phyloP scores from a whole-genome alignment of 2,888 invertebrate species.

The Hemithea aestivaria region DNA sequence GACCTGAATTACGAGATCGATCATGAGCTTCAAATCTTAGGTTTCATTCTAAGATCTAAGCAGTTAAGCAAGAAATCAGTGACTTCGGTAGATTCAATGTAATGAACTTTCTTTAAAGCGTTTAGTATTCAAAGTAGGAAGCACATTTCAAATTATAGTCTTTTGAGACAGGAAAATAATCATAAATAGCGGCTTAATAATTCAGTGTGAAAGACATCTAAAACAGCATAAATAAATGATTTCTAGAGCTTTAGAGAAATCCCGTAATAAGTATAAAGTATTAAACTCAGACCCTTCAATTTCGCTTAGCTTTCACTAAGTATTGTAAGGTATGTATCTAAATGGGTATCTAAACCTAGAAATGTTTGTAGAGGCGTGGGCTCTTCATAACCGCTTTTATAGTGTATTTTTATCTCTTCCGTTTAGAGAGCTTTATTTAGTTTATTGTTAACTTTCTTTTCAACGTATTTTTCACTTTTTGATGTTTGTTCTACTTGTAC shows the following conservation, averaged over 20 bases:
- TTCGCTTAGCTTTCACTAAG: conserved; percentile 60
- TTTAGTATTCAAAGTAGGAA: too few relatives aligned
- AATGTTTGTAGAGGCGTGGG: conserved; percentile 25
- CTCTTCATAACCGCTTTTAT: conserved; percentile 17
- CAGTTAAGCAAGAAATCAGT: too few relatives aligned
- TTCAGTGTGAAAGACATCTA: conserved; percentile 28
- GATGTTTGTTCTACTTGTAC: background rate
- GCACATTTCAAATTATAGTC: too few relatives aligned
- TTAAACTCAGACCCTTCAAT: conserved; percentile 54
- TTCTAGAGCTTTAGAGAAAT: conserved; percentile 57
- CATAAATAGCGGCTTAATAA: conserved; percentile 8
- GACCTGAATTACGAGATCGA: too few relatives aligned
- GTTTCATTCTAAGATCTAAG: too few relatives aligned
- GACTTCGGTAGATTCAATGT: too few relatives aligned
- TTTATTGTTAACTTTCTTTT: conserved; percentile 10
- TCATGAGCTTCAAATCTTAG: too few relatives aligned
- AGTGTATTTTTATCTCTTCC: conserved; percentile 20
- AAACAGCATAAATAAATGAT: conserved; percentile 44
- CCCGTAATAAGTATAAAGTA: conserved; percentile 56
- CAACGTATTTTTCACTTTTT: too few relatives aligned
- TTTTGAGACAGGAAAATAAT: too few relatives aligned
- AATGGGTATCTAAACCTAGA: conserved; percentile 45
- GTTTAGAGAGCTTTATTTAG: conserved; percentile 13
- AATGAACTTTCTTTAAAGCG: too few relatives aligned
- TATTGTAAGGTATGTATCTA: conserved; percentile 54